phyloP scores from a whole-genome alignment of 2,888 invertebrate genomes.

The Hartigia nigra region DNA sequence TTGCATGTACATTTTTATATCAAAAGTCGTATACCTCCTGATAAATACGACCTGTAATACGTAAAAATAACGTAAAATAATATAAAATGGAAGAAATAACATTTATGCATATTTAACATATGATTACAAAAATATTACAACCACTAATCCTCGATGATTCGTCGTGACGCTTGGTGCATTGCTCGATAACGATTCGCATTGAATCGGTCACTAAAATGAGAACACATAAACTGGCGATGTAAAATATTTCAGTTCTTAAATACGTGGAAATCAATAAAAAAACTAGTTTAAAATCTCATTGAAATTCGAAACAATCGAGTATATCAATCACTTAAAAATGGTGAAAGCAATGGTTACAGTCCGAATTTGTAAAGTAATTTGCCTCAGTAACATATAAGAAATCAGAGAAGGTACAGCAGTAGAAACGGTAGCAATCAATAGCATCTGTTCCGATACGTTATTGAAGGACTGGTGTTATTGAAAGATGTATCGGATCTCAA shows the following conservation, averaged over 20 bases:
- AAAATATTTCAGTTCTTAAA: background rate
- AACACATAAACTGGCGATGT: background rate
- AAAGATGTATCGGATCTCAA: background rate
- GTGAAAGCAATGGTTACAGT: background rate
- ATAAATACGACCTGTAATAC: background rate
- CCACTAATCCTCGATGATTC: too few relatives aligned
- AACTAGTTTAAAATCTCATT: background rate
- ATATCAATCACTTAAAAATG: background rate
- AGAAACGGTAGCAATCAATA: background rate
- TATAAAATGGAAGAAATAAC: background rate
- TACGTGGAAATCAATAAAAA: background rate
- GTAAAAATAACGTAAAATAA: background rate
- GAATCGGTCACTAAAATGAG: too few relatives aligned
- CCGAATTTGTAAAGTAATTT: background rate
- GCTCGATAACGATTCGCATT: too few relatives aligned
- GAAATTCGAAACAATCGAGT: background rate
- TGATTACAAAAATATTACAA: too few relatives aligned
- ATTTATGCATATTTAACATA: background rate
- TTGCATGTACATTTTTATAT: background rate
- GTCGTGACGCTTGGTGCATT: too few relatives aligned
- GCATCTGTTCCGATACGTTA: background rate
- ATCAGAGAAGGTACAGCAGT: background rate
- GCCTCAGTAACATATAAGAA: background rate
- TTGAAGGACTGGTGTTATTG: background rate
- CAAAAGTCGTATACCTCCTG: background rate